These are phyloP conservation scores for Cepaea nemoralis DNA, from an alignment of 1,140 invertebrate genomes.

Conservation along the genomic window DNA sequence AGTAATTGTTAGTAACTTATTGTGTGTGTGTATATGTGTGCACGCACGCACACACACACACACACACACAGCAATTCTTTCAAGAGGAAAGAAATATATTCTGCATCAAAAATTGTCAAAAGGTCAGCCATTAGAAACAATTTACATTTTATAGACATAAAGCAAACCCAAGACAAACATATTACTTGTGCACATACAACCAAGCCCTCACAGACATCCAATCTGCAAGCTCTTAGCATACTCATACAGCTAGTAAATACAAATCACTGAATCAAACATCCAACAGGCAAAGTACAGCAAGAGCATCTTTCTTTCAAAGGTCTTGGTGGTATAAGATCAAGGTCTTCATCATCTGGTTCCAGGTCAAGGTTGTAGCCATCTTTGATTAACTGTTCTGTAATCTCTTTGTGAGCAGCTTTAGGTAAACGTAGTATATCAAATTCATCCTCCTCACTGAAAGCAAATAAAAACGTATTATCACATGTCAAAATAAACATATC, in stretches of 20 bases:
- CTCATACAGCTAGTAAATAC: neutral
- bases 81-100: no score
- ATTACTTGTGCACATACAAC: no score
- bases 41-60: no score
- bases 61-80: no score
- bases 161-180: no score
- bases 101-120: no score
- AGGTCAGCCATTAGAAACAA: no score
- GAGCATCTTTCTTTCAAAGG: conserved; percentile 71
- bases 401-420: conserved; percentile 66
- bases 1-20: no score
- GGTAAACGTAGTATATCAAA: conserved; percentile 66
- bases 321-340: conserved; percentile 73
- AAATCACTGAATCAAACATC: conserved; percentile 43
- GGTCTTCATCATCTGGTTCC: conserved; percentile 77
- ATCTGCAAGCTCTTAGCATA: neutral
- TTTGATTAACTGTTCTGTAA: conserved; percentile 71
- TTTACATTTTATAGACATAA: no score
- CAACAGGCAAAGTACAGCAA: conserved; percentile 66
- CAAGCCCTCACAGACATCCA: neutral
- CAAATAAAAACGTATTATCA: no score
- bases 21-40: no score
- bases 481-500: no score
- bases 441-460: conserved; percentile 69
- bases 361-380: conserved; percentile 72